Base-by-base conservation (phyloP, 2,113 vertebrate species). In the Manacus vitellinus region DNA sequence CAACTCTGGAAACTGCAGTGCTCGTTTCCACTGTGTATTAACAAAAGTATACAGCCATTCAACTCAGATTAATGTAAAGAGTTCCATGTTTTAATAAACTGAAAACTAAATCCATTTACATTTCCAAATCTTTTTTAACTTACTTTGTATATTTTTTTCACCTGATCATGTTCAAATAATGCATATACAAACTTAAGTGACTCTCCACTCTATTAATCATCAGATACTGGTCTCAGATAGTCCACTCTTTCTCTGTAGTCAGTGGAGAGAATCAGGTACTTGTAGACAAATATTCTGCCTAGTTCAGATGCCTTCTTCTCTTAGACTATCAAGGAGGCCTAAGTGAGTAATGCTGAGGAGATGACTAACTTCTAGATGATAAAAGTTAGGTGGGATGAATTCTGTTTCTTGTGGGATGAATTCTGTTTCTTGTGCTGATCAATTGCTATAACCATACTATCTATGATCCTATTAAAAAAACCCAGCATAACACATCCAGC, bases 1-100 rank as follows among this genome's bases (percentile, higher is more conserved):
- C 90, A 92, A 95, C 58, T 90, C 78, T 74, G 63, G 67, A 94
- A 97, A 95, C 14, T 65, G 47, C 37, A 61, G 14, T 68, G 31
- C n/a, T 86, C 9, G 84, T 93, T 96, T 88, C 83, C 56, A 86
- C 71, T 62, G 24, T 18, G 33, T 83, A 62, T 90, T 95, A 77
- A 76, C 17, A 65, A 58, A 91, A 73, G 2, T 31, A 74, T 39
- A 80, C 22, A 71, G 12, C 37, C 35, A 71, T 83, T 71, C 55
- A 76, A 52, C 55, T 65, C 56, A 82, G 86, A 76, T 82, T 92
- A 65, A 65, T 76, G 71, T 46, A 85, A 83, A 85, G 47, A 35
- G 22, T 85, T 82, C 37, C 71, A 8, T 85, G 76, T 93, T 91
- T 88, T 85, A 89, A 85, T 75, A 82, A 89, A 85, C 25, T 47